Evolutionary conservation across 2,113 vertebrate genomes (phyloP), one percentile per base, ranked within the genome.

Genomic region (Larimichthys polyactis): DNA sequence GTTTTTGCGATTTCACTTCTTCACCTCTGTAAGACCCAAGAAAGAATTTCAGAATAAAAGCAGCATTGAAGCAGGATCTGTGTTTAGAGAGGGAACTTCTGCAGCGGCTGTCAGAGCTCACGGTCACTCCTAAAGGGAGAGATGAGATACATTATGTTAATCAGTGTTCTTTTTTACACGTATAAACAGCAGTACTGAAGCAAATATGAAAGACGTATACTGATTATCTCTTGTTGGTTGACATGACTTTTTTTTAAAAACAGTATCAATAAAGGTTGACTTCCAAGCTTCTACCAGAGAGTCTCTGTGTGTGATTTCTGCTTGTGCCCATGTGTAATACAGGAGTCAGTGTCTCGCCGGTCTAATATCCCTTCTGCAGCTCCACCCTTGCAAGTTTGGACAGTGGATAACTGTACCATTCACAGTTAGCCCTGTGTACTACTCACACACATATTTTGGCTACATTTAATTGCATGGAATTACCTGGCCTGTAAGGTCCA

Each of bases 181-280:
- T 93, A 91, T 90, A 89, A 92, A 89, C 81, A 87, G 78, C 86
- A 87, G 83, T 94, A 89, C 88, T 85, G 89, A 89, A 90, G 85
- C 92, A 90, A 87, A 83, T 90, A 93, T 89, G 78, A 94, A 92
- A 90, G 81, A 85, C 81, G 63, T 90, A 74, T 83, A 82, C n/a
- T 89, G 73, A 77, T 88, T 85, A 83, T 83, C 32, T 82, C 66
- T 81, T 74, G 27, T 81, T 79, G 64, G 75, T 90, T 89, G 75
- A 90, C 59, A 81, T 94, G 80, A 91, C 36, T 81, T 81, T 76
- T 93, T 89, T 81, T 75, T 75, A 10, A 27, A 24, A 82, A 94
- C 85, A 82, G 69, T 94, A 93, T 93, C 87, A 95, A 95, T 96
- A 96, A 96, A 95, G 87, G 84, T 94, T 91, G 87, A 92, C 64